Percentiles rank a stretch among this genome's conserved stretches.
Evolutionary conservation across 2,113 vertebrate genomes (phyloP).

Genomic region (Oostethus manadensis): DNA sequence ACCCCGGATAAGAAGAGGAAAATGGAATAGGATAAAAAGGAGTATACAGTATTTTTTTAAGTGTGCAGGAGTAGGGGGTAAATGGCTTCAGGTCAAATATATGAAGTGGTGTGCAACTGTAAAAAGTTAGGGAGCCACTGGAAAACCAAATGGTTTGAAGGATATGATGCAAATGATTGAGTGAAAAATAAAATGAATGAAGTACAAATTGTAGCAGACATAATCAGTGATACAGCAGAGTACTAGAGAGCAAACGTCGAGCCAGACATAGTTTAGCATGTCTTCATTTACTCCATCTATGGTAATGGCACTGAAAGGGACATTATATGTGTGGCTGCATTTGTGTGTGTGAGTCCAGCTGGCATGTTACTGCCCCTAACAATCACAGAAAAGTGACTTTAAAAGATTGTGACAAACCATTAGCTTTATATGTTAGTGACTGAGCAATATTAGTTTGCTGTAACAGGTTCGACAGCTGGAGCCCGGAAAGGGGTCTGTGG

Average conservation of each 20-base stretch:
- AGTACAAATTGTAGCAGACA: constrained; percentile 6
- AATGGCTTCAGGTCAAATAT: too few relatives aligned
- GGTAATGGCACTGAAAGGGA: constrained; percentile 5
- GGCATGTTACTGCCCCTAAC: constrained; percentile 26
- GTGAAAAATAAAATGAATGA: constrained; percentile 1
- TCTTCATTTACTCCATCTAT: neutral
- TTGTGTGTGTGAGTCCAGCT: constrained; percentile 7
- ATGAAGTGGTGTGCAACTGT: too few relatives aligned
- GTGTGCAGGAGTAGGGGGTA: too few relatives aligned
- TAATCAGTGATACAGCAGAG: neutral
- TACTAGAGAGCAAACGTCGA: too few relatives aligned
- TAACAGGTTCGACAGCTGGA: constrained; percentile 40
- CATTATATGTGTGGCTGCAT: constrained; percentile 12
- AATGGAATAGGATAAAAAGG: too few relatives aligned
- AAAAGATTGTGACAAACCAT: constrained; percentile 43
- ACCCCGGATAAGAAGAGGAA: too few relatives aligned
- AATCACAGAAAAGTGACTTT: constrained; percentile 31
- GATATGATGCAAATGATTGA: constrained; percentile 2
- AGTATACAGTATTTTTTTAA: too few relatives aligned
- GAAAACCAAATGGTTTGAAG: too few relatives aligned
- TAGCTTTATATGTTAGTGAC: constrained; percentile 31
- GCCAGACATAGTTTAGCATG: too few relatives aligned
- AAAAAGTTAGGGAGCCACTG: too few relatives aligned
- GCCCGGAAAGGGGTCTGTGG: constrained; percentile 32
- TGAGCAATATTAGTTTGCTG: constrained; percentile 16